Evolutionary conservation across 2,888 invertebrate genomes (phyloP).

Genomic region (Drosophila mettleri): DNA sequence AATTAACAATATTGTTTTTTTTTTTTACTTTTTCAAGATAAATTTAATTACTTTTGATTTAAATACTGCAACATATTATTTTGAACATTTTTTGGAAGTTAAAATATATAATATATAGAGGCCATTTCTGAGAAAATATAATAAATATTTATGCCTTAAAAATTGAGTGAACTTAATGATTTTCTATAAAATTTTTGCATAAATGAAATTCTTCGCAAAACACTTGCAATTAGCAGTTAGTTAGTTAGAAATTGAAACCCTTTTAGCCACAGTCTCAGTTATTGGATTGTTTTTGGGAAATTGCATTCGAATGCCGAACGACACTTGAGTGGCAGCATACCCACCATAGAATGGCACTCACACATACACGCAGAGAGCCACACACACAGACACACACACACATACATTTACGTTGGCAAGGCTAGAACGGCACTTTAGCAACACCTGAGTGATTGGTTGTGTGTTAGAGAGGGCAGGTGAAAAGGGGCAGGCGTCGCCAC

Average conservation of each 20-base stretch:
- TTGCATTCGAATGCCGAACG: slow-evolving; percentile 52
- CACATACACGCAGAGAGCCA: slow-evolving; percentile 12
- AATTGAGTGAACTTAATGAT: background rate
- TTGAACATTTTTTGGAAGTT: no score
- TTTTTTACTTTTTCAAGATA: background rate
- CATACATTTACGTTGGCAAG: slow-evolving; percentile 22
- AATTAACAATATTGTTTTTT: no score
- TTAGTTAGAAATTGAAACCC: slow-evolving; percentile 10
- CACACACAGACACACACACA: slow-evolving; percentile 4
- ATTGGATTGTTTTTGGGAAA: slow-evolving; percentile 28
- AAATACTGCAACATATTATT: no score
- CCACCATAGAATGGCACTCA: slow-evolving; percentile 26
- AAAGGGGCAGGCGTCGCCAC: background rate
- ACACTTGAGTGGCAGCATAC: slow-evolving; percentile 70
- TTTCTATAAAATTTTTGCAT: no score
- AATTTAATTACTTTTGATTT: background rate
- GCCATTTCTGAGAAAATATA: no score
- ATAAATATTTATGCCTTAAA: background rate
- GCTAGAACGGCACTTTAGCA: slow-evolving; percentile 57
- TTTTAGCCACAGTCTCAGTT: slow-evolving; percentile 37
- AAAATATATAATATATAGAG: no score
- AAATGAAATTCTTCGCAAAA: background rate
- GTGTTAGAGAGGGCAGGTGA: slow-evolving; percentile 12
- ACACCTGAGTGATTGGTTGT: slow-evolving; percentile 69
- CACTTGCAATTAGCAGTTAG: no score